Evolutionary conservation across 2,888 invertebrate genomes (phyloP), one percentile per base, ranked within the genome.

Genomic region (Agonopterix heracliana): DNA sequence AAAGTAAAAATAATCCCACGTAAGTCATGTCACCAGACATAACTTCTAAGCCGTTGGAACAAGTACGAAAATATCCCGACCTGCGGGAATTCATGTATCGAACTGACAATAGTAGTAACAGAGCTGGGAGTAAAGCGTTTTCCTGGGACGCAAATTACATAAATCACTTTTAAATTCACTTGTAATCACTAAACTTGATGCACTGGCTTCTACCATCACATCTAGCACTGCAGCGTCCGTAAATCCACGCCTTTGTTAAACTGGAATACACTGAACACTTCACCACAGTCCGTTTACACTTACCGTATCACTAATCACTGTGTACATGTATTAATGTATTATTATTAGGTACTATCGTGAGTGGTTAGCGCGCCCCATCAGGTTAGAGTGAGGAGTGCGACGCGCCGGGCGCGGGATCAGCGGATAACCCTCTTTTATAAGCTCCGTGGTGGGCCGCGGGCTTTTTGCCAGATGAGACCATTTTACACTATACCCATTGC

Each of bases 241-340:
- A 52, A 54, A 56, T 44, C 46, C 46, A 44, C 38, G 45, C 34
- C 38, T 44, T 26, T 26, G 26, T 26, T 26, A 5, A 26, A 38
- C 10, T 38, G 38, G 72, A 72, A 68, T 79, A 75, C 87, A 86
- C 87, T 84, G 74, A 75, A 75, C 70, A 74, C 68, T 77, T 63
- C 84, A 84, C 84, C 84, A 86, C 85, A 82, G 73, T 82, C 78
- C 81, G 66, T 59, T 12, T 9, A 41, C 79, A 76, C 87, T 88
- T 88, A 88, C 87, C 87, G 86, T 86, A 74, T 83, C 87, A 88
- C 87, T 86, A 74, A 72, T 80, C 83, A 87, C 87, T 68, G 58
- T 68, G 61, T 75, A 74, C 74, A 41, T 41, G 11, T 13, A 50
- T 48, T 47, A 71, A 72, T 71, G 67, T 73, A 74, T 76, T 72